A percentile compares a stretch with the other conserved stretches of the same genome.
phyloP scores from a whole-genome alignment of 2,797 vertebrate genomes.

The Acipenser ruthenus region DNA sequence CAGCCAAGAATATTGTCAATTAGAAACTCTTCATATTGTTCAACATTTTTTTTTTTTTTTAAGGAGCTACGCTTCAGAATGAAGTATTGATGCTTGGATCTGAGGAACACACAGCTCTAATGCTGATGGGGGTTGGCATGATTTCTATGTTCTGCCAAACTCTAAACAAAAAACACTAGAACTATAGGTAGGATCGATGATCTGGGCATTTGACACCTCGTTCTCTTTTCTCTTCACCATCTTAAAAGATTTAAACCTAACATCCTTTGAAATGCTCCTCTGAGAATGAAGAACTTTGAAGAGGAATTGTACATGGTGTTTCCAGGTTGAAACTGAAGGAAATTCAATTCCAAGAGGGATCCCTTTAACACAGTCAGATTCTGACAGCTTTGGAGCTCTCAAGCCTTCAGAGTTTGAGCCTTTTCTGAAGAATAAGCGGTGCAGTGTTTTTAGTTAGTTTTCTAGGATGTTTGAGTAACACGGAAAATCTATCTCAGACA shows the following conservation, averaged over 20 bases:
- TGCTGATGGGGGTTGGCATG: neutral
- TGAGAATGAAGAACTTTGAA: constrained; percentile 39
- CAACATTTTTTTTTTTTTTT: neutral
- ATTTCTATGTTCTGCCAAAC: neutral
- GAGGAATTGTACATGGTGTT: constrained; percentile 43
- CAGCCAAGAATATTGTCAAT: neutral
- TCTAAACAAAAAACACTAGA: constrained; percentile 17
- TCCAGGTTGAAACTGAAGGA: constrained; percentile 59
- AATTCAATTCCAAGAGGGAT: constrained; percentile 39
- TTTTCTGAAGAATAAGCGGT: constrained; percentile 55
- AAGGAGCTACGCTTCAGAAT: constrained; percentile 8
- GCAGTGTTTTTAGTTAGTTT: constrained; percentile 46
- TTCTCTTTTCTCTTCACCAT: constrained; percentile 37
- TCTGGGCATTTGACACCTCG: constrained; percentile 36
- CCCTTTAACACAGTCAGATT: constrained; percentile 31
- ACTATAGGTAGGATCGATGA: constrained; percentile 13
- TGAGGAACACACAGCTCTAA: neutral
- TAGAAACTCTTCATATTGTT: constrained; percentile 11
- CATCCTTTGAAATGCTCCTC: constrained; percentile 36
- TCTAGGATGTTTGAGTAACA: constrained; percentile 47
- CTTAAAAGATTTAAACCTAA: constrained; percentile 46
- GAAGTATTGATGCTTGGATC: neutral
- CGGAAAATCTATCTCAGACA: constrained; percentile 46
- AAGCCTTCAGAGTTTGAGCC: constrained; percentile 15
- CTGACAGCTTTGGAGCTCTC: constrained; percentile 37